Percentiles rank a stretch among this genome's conserved stretches.
These are phyloP conservation scores for Acipenser transmontanus DNA, from an alignment of 2,797 vertebrate genomes.

Conservation along the genomic window DNA sequence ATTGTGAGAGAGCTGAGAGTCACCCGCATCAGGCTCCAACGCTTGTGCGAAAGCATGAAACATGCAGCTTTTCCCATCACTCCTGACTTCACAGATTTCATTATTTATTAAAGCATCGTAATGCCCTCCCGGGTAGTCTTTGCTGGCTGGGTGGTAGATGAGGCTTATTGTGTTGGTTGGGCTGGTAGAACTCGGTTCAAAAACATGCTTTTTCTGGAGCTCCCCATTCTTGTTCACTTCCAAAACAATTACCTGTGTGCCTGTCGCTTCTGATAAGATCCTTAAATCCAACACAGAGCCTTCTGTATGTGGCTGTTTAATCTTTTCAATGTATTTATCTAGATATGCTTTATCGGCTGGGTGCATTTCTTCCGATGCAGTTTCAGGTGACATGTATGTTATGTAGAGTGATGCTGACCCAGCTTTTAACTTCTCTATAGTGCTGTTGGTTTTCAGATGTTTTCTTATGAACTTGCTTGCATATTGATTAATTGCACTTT, in stretches of 20 bases:
- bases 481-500: slow-evolving; percentile 5
- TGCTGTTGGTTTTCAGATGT: slow-evolving; percentile 8
- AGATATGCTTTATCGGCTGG: too few species aligned
- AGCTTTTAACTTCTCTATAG: not conserved
- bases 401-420: slow-evolving; percentile 11
- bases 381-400: slow-evolving; percentile 9
- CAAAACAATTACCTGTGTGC: slow-evolving; percentile 9
- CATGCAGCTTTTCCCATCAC: not conserved
- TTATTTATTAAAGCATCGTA: not conserved
- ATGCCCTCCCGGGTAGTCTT: slow-evolving; percentile 4
- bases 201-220: slow-evolving; percentile 13
- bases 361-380: too few species aligned
- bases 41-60: not conserved
- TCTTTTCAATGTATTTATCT: too few species aligned
- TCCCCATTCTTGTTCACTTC: slow-evolving; percentile 5
- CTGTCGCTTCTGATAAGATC: slow-evolving; percentile 10
- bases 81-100: too few species aligned
- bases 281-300: slow-evolving; percentile 12
- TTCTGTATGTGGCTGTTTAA: not conserved
- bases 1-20: not conserved
- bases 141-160: slow-evolving; percentile 24
- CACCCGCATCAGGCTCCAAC: not conserved
- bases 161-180: slow-evolving; percentile 26
- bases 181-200: slow-evolving; percentile 7
- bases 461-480: not conserved